These are phyloP conservation scores for Ooceraea biroi DNA, from an alignment of 1,140 invertebrate genomes.

Conservation along the genomic window DNA sequence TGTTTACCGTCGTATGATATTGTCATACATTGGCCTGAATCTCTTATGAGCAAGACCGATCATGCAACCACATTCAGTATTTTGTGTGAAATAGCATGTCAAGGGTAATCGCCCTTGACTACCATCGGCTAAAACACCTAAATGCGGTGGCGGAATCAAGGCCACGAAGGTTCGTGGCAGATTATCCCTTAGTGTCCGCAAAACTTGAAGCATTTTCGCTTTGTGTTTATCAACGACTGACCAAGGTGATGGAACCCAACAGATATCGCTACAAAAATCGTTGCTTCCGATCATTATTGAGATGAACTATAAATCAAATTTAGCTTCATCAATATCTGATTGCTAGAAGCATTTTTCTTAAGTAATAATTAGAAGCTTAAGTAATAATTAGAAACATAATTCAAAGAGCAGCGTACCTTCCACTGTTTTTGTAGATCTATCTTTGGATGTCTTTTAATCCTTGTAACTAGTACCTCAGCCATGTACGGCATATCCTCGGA, in stretches of 20 bases:
- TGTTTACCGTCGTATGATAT: constrained; percentile 84
- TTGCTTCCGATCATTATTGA: constrained; percentile 90
- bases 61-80: constrained; percentile 87
- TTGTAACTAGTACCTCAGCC: constrained; percentile 88
- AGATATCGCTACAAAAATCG: constrained; percentile 90
- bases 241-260: constrained; percentile 82
- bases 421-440: constrained; percentile 89
- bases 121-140: constrained; percentile 77
- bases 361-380: too few species aligned
- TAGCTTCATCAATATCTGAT: constrained; percentile 33
- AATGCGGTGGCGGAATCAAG: constrained; percentile 86
- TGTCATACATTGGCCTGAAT: constrained; percentile 71
- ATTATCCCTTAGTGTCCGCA: constrained; percentile 87
- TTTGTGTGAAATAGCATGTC: constrained; percentile 84
- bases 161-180: constrained; percentile 89
- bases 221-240: constrained; percentile 84
- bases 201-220: constrained; percentile 84
- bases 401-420: too few species aligned
- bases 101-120: constrained; percentile 66
- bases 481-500: too few species aligned
- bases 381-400: too few species aligned
- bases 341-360: too few species aligned
- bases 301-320: constrained; percentile 87
- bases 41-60: constrained; percentile 79
- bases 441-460: constrained; percentile 87